Evolutionary conservation across 2,113 vertebrate genomes (phyloP), one percentile per base, ranked within the genome.

Genomic region (Nettapus auritus): DNA sequence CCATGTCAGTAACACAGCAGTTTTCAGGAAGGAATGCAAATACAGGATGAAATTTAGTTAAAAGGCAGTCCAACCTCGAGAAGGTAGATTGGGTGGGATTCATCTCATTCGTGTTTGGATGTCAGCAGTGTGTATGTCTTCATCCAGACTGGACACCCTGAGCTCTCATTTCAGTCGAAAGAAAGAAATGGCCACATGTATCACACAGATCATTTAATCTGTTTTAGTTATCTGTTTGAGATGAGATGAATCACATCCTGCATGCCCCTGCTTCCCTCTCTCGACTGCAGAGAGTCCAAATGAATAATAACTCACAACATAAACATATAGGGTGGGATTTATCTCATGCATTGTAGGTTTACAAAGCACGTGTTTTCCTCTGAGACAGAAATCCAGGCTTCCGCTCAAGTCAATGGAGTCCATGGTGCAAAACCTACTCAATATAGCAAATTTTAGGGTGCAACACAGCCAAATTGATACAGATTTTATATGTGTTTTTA

Each of bases 11-110:
- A 82, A 67, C 59, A 75, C 42, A 56, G 53, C 22, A 13, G 2
- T 68, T 94, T 88, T 83, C 59, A 57, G 76, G 77, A 92, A 92
- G 55, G 84, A 92, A 81, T 80, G 60, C 28, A 80, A 92, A 46
- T 25, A 52, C 20, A 38, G 55, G 66, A 3, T 26, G 29, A 83
- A 90, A 86, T 77, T 66, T 28, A 64, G 13, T 40, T 4, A 34
- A 84, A 63, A 84, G 40, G 5, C 42, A 91, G 59, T 28, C 26
- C 48, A 74, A 0, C 4, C 19, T 40, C 12, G 19, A 76, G 56
- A 29, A 52, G 28, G 33, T 59, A 36, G 46, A 73, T 46, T 33
- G 56, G 33, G 50, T 76, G 25, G 48, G 76, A 88, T 56, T 82
- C 11, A 15, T 71, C 34, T 60, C 28, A 40, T 3, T 9, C 26